Conservation (phyloP, 1,140 invertebrate species). For the Halictus rubicundus region DNA sequence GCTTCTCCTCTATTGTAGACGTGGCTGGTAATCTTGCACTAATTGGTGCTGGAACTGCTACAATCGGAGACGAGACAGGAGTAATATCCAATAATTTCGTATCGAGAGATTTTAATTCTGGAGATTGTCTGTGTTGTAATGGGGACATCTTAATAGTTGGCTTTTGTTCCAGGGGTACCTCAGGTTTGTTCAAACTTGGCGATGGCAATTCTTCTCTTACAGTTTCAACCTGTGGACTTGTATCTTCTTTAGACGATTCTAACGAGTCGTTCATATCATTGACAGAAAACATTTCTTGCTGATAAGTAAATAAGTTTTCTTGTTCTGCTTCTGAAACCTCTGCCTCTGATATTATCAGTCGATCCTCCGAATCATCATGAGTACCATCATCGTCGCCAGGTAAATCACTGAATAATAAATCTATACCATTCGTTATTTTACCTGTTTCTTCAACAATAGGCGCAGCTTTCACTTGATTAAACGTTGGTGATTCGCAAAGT, state of each 20-base stretch:
- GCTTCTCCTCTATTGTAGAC: constrained; percentile 77
- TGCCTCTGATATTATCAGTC: constrained; percentile 81
- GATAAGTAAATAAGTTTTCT: constrained; percentile 81
- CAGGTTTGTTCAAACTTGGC: constrained; percentile 31
- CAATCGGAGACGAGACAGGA: constrained; percentile 62
- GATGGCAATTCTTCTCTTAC: constrained; percentile 36
- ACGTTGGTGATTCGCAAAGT: constrained; percentile 75
- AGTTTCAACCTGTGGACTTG: constrained; percentile 5
- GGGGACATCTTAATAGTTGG: constrained; percentile 33
- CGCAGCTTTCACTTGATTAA: constrained; percentile 55
- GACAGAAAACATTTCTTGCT: constrained; percentile 81
- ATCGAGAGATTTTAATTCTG: constrained; percentile 60
- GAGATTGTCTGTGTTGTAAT: constrained; percentile 35
- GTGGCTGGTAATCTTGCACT: constrained; percentile 76
- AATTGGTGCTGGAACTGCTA: constrained; percentile 73
- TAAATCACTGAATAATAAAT: constrained; percentile 73
- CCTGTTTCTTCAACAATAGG: constrained; percentile 32
- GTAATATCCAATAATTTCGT: constrained; percentile 67
- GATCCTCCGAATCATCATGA: constrained; percentile 79
- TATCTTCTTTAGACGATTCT: constrained; percentile 61
- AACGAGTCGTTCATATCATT: constrained; percentile 50
- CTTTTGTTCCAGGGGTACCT: constrained; percentile 38
- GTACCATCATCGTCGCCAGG: constrained; percentile 61
- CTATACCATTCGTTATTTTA: constrained; percentile 60
- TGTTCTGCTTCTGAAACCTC: constrained; percentile 82